These are phyloP conservation scores for Heliopora coerulea DNA, from an alignment of 92 coral and sea anemone species.

Conservation along the genomic window DNA sequence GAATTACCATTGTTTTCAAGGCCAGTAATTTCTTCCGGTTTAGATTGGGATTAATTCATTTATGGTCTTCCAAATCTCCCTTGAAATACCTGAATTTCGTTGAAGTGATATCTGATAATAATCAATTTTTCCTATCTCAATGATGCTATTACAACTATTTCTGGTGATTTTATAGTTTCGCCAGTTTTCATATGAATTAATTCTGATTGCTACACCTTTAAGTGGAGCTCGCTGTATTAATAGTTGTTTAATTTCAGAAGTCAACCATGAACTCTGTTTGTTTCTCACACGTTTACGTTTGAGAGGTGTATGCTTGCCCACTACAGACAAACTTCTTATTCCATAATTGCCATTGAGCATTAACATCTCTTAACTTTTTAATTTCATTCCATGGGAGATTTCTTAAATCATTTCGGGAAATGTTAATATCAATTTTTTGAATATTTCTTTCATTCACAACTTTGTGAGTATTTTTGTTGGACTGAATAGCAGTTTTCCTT, in stretches of 20 bases:
- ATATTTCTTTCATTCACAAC: slow-evolving; percentile 31
- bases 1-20: no score
- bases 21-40: no score
- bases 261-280: slow-evolving; percentile 3
- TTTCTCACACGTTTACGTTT: neutral
- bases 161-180: neutral
- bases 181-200: neutral
- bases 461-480: neutral
- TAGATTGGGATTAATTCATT: no score
- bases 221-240: neutral
- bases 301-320: slow-evolving; percentile 48
- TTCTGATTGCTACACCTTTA: neutral
- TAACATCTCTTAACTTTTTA: slow-evolving; percentile 28
- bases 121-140: neutral
- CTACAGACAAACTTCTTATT: slow-evolving; percentile 9
- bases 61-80: neutral
- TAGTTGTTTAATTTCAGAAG: neutral
- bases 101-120: neutral
- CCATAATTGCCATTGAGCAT: slow-evolving; percentile 37
- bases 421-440: slow-evolving; percentile 21
- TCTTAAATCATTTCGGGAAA: slow-evolving; percentile 45
- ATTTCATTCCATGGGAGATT: slow-evolving; percentile 34
- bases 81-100: neutral
- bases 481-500: slow-evolving; percentile 23
- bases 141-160: slow-evolving; percentile 1